Conservation (phyloP, 2,113 vertebrate genomes). For the Corynorhinus townsendii region DNA sequence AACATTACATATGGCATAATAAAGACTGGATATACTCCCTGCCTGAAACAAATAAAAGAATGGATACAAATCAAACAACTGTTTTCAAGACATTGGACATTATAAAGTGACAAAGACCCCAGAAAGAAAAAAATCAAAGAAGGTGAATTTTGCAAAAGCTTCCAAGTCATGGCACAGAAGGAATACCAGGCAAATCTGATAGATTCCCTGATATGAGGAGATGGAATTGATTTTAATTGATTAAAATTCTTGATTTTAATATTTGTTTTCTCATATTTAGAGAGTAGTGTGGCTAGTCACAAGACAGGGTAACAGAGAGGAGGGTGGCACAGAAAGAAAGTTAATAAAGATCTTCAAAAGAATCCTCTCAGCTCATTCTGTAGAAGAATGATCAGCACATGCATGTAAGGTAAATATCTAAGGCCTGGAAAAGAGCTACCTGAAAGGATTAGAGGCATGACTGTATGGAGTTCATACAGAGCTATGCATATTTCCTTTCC, state of each 20-base stretch:
- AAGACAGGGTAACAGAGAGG: background rate
- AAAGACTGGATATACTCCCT: background rate
- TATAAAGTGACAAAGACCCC: background rate
- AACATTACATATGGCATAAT: background rate
- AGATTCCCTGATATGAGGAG: background rate
- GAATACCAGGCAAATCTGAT: background rate
- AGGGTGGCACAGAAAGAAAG: background rate
- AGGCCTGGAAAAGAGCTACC: background rate
- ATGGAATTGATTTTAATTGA: background rate
- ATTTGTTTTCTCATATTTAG: slow-evolving; percentile 20
- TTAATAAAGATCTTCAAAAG: background rate
- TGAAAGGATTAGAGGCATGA: background rate
- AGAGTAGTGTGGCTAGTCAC: background rate
- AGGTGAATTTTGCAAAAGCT: background rate
- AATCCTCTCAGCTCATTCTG: background rate
- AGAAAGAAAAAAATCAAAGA: background rate
- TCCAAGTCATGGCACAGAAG: background rate
- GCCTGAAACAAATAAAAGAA: background rate
- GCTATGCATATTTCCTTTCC: background rate
- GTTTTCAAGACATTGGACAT: background rate
- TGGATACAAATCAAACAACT: background rate
- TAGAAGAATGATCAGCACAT: background rate
- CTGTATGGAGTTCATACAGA: background rate
- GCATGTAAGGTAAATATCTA: background rate
- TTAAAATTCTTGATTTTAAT: slow-evolving; percentile 25